Conservation (phyloP, 2,797 vertebrate species). For the Cynodonichthys magdalenae region DNA sequence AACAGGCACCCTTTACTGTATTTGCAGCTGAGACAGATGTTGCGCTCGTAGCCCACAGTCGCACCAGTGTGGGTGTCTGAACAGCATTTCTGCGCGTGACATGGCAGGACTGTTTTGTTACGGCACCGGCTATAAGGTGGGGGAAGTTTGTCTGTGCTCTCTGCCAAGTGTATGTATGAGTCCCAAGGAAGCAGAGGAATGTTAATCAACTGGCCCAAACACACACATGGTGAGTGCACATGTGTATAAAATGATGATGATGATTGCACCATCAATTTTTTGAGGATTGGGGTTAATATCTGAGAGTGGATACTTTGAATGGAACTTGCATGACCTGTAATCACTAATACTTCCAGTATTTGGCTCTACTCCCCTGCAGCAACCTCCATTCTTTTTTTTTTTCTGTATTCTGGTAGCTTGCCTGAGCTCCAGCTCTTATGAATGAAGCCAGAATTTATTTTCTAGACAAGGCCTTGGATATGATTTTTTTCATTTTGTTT, state of each 20-base stretch:
- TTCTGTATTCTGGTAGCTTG: conserved; percentile 49
- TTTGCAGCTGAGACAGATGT: conserved; percentile 74
- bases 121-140: conserved; percentile 61
- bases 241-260: conserved; percentile 70
- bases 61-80: conserved; percentile 38
- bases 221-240: conserved; percentile 71
- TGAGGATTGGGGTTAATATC: conserved; percentile 19
- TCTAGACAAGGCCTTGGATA: conserved; percentile 62
- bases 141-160: conserved; percentile 61
- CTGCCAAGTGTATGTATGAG: conserved; percentile 61
- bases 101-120: conserved; percentile 67
- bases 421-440: conserved; percentile 55
- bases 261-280: conserved; percentile 34
- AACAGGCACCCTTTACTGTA: conserved; percentile 68
- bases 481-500: conserved; percentile 81
- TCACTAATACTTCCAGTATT: conserved; percentile 73
- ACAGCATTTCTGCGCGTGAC: conserved; percentile 47
- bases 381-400: conserved; percentile 30
- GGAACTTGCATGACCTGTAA: conserved; percentile 56
- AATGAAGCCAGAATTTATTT: conserved; percentile 72
- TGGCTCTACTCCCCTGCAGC: conserved; percentile 35
- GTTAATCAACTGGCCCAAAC: conserved; percentile 78
- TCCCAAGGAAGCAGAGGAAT: conserved; percentile 79
- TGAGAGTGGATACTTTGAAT: conserved; percentile 27
- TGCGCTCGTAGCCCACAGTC: conserved; percentile 52